phyloP scores from a whole-genome alignment of 2,888 invertebrate species.

The Ophraella communa region DNA sequence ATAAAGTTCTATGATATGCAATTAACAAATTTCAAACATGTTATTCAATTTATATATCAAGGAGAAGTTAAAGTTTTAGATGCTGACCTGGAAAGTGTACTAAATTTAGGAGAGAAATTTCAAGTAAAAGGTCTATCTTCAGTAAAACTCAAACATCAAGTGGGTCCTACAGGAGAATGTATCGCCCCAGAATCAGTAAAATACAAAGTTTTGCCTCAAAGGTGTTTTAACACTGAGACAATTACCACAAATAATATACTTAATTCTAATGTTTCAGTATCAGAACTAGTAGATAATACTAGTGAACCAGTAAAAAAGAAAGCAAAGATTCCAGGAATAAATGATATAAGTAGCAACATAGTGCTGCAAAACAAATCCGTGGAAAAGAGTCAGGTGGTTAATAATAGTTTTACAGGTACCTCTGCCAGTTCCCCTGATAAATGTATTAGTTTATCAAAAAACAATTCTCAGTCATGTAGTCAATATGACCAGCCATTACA shows the following conservation, averaged over 20 bases:
- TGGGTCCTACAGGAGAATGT: neutral
- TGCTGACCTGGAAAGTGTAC: conserved; percentile 57
- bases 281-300: neutral
- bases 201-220: neutral
- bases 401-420: neutral
- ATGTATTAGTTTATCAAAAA: neutral
- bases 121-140: conserved; percentile 59
- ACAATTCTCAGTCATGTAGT: neutral
- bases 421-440: neutral
- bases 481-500: too few relatives aligned
- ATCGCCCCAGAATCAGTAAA: neutral
- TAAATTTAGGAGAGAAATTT: conserved; percentile 59
- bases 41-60: conserved; percentile 62
- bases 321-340: neutral
- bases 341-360: neutral
- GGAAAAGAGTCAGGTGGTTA: neutral
- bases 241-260: neutral
- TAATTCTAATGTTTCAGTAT: neutral
- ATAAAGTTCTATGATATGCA: conserved; percentile 60
- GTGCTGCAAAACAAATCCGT: neutral
- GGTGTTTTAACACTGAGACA: neutral
- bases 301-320: neutral
- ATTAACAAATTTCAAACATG: conserved; percentile 57
- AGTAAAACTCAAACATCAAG: conserved; percentile 38
- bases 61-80: conserved; percentile 62